A percentile compares a stretch with the other conserved stretches of the same genome.
phyloP scores from a whole-genome alignment of 2,797 vertebrate genomes.

The Lateolabrax maculatus region DNA sequence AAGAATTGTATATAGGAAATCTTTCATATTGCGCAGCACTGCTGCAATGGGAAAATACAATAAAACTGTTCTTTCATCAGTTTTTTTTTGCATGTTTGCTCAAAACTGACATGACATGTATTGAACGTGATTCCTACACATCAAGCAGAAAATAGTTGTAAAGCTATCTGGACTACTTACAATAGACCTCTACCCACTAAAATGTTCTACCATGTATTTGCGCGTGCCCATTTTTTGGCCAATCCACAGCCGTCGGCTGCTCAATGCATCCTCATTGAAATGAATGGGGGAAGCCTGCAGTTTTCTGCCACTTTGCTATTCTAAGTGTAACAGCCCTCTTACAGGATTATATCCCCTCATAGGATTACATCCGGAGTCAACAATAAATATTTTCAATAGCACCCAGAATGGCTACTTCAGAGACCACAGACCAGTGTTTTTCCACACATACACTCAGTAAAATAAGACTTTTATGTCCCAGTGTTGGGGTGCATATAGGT shows the following conservation, averaged over 20 bases:
- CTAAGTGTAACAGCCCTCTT: slow-evolving; percentile 20
- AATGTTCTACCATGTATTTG: not conserved
- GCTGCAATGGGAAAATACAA: not conserved
- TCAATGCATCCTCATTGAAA: slow-evolving; percentile 14
- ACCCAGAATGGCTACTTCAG: slow-evolving; percentile 12
- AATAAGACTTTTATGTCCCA: not conserved
- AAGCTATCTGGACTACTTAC: not conserved
- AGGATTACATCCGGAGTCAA: slow-evolving; percentile 42
- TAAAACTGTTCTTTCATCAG: not conserved
- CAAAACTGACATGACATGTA: not conserved
- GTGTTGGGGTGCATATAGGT: not conserved
- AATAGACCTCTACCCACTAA: not conserved
- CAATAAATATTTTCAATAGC: slow-evolving; percentile 23
- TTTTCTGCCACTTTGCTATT: slow-evolving; percentile 13
- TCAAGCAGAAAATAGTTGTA: not conserved
- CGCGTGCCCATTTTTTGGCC: not conserved
- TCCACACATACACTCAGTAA: not conserved
- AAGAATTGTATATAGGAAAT: slow-evolving; percentile 5
- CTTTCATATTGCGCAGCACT: slow-evolving; percentile 21
- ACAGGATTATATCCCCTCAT: slow-evolving; percentile 42
- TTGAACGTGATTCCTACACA: not conserved
- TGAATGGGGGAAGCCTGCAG: not conserved
- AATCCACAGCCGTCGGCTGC: not conserved
- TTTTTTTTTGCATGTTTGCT: slow-evolving; percentile 6
- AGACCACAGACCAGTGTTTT: not conserved